phyloP scores from a whole-genome alignment of 2,888 invertebrate species.

The Limulus polyphemus region DNA sequence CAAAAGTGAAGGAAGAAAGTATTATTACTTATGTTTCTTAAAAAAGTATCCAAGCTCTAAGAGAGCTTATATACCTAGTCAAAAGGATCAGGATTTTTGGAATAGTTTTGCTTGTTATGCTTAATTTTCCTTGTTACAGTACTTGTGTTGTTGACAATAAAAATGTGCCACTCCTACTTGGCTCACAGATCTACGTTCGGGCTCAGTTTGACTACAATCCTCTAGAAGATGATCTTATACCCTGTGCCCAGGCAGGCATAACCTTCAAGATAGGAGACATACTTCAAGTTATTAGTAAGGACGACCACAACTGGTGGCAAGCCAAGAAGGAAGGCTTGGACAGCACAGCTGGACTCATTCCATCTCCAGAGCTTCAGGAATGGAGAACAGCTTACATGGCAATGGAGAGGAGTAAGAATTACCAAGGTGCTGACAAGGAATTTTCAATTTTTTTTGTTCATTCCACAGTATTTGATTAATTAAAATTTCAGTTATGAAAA shows the following conservation, averaged over 20 bases:
- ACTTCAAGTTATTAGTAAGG: constrained; percentile 88
- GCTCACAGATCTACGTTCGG: constrained; percentile 68
- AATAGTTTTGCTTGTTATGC: no score
- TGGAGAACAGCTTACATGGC: constrained; percentile 73
- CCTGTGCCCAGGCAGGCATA: constrained; percentile 97
- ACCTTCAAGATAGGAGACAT: constrained; percentile 68
- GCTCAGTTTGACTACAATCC: constrained; percentile 98
- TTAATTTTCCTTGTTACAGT: no score
- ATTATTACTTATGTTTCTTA: no score
- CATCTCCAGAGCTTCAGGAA: constrained; percentile 96
- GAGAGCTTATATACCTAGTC: no score
- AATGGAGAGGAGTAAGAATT: constrained; percentile 20
- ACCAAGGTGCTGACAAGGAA: constrained; percentile 15
- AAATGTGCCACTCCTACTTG: no score
- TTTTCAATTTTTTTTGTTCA: not conserved
- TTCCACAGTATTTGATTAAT: not conserved
- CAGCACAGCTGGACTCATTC: constrained; percentile 93
- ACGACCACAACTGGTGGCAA: constrained; percentile 99
- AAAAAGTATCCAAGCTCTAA: no score
- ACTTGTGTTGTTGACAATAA: no score
- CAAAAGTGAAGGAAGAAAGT: no score
- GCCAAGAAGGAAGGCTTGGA: constrained; percentile 56
- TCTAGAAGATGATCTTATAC: constrained; percentile 92
- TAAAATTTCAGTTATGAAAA: not conserved
- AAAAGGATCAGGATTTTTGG: no score